A percentile compares a stretch with the other conserved stretches of the same genome.
phyloP scores from a whole-genome alignment of 2,888 invertebrate genomes.

The Parelbella ahira region DNA sequence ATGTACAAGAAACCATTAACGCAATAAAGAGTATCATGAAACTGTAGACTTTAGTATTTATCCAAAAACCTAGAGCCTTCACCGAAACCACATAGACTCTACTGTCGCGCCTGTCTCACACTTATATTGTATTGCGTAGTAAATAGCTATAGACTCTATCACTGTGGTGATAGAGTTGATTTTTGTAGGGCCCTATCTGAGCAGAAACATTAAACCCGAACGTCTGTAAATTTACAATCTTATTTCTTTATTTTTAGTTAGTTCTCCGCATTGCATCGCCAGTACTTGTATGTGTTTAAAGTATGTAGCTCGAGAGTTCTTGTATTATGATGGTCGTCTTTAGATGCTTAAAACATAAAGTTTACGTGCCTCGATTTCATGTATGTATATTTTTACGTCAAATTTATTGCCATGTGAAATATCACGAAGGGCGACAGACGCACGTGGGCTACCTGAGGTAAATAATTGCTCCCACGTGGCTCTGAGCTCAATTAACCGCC shows the following conservation, averaged over 20 bases:
- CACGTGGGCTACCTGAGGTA: constrained; percentile 74
- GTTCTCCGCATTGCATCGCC: constrained; percentile 69
- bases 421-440: constrained; percentile 32
- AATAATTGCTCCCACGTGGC: constrained; percentile 77
- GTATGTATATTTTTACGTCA: constrained; percentile 6
- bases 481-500: constrained; percentile 62
- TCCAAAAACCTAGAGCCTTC: constrained; percentile 36
- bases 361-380: constrained; percentile 4
- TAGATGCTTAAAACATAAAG: background rate
- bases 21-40: constrained; percentile 32
- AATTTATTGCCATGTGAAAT: constrained; percentile 21
- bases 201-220: constrained; percentile 67
- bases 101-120: constrained; percentile 43
- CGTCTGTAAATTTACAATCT: constrained; percentile 74
- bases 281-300: constrained; percentile 39
- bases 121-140: constrained; percentile 41
- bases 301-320: constrained; percentile 7
- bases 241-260: constrained; percentile 77
- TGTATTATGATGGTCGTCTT: background rate
- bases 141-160: constrained; percentile 44
- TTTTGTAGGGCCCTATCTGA: constrained; percentile 35
- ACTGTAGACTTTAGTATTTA: constrained; percentile 39
- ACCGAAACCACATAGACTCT: constrained; percentile 36
- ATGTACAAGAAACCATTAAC: constrained; percentile 28
- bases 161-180: constrained; percentile 43